Percentiles rank a stretch among this genome's conserved stretches.
Conservation (phyloP, 2,888 invertebrate species). For the Malthinus seriepunctatus region DNA sequence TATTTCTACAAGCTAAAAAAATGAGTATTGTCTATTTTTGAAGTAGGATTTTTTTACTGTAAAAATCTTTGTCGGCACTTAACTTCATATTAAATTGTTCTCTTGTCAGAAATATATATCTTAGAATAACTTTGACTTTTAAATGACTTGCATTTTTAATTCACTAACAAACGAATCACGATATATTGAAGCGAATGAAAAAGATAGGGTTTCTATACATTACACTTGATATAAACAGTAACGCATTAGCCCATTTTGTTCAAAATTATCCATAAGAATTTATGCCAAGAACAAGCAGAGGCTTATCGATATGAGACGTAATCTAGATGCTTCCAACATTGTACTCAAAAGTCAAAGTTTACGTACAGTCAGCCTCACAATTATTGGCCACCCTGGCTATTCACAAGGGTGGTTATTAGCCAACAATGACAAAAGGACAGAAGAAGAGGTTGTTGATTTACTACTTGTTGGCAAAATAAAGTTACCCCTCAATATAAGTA, state of each 20-base stretch:
- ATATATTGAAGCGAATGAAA: constrained; percentile 8
- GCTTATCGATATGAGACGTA: no score
- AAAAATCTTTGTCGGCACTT: constrained; percentile 18
- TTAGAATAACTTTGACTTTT: constrained; percentile 19
- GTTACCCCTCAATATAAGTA: no score
- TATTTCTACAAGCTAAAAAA: constrained; percentile 3
- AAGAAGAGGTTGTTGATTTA: no score
- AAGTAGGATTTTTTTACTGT: constrained; percentile 18
- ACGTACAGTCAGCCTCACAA: no score
- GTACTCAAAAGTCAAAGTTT: no score
- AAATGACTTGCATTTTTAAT: constrained; percentile 33
- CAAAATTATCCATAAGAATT: no score
- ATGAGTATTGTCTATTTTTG: constrained; percentile 1
- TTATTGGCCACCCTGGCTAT: no score
- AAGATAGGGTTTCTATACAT: constrained; percentile 22
- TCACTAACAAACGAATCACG: constrained; percentile 18
- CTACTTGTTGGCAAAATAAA: no score
- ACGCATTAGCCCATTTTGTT: constrained; percentile 24
- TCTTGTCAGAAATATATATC: constrained; percentile 36
- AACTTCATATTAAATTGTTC: constrained; percentile 27
- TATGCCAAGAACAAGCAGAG: no score
- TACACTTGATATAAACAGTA: constrained; percentile 38
- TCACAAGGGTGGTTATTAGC: no score
- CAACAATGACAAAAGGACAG: no score
- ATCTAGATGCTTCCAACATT: no score